phyloP scores from a whole-genome alignment of 2,888 invertebrate genomes.

The Harpalus rubripes region DNA sequence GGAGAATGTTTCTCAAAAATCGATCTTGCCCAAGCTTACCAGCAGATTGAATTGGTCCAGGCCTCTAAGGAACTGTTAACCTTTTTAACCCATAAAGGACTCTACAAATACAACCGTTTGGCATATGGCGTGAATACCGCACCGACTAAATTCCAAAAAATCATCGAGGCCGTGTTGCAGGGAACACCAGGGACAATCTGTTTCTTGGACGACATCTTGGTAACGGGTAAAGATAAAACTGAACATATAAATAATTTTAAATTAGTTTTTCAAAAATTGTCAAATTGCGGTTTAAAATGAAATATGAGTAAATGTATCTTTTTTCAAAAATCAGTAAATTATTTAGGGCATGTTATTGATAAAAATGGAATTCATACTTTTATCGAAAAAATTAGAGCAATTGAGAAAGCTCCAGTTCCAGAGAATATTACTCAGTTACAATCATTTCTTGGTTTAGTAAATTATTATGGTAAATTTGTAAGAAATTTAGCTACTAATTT shows the following conservation, averaged over 20 bases:
- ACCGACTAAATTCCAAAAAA: constrained; percentile 72
- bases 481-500: constrained; percentile 70
- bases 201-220: constrained; percentile 70
- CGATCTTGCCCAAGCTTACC: constrained; percentile 66
- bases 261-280: constrained; percentile 43
- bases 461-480: constrained; percentile 73
- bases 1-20: constrained; percentile 50
- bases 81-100: constrained; percentile 50
- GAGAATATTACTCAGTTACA: constrained; percentile 68
- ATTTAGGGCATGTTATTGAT: constrained; percentile 70
- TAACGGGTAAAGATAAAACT: constrained; percentile 66
- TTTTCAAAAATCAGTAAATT: constrained; percentile 69
- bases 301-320: constrained; percentile 70
- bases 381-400: constrained; percentile 69
- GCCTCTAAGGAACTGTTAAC: constrained; percentile 50
- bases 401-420: constrained; percentile 69
- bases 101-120: constrained; percentile 63
- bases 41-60: constrained; percentile 67
- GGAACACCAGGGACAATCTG: constrained; percentile 68
- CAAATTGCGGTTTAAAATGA: constrained; percentile 66
- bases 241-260: constrained; percentile 66
- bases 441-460: constrained; percentile 69
- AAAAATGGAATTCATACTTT: constrained; percentile 70
- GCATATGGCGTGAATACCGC: constrained; percentile 68
- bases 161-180: constrained; percentile 71